Conservation (phyloP, 2,888 invertebrate genomes). For the Philonicus albiceps region DNA sequence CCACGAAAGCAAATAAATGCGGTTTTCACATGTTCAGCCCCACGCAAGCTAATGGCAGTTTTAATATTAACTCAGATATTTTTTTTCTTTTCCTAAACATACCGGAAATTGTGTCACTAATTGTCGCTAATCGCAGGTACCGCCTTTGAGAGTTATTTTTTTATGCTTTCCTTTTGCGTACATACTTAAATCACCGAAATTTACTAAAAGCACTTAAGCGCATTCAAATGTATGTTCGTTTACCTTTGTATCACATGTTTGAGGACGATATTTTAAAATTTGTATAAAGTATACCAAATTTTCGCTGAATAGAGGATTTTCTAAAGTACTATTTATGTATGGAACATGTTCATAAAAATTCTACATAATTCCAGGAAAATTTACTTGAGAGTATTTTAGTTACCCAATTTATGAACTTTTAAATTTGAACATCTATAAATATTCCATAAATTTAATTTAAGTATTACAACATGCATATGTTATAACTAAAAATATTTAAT, state of each 20-base stretch:
- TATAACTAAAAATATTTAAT: too few relatives aligned
- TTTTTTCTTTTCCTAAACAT: neutral
- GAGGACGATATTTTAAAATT: neutral
- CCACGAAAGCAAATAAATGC: neutral
- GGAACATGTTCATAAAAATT: too few relatives aligned
- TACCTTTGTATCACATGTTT: neutral
- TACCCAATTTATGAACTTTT: too few relatives aligned
- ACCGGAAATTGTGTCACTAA: neutral
- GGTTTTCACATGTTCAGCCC: neutral
- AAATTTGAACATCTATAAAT: too few relatives aligned
- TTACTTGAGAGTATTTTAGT: too few relatives aligned
- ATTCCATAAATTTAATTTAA: too few relatives aligned
- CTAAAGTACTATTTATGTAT: too few relatives aligned
- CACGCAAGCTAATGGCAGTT: neutral
- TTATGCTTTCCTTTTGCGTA: neutral
- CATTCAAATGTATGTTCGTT: neutral
- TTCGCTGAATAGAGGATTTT: neutral
- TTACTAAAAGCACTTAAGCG: neutral
- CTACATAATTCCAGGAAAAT: too few relatives aligned
- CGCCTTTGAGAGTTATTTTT: neutral
- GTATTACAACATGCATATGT: too few relatives aligned
- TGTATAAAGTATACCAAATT: neutral
- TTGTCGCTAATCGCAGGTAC: neutral
- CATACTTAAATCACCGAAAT: neutral
- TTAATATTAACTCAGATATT: neutral